Conservation (phyloP, 1,140 invertebrate genomes). For the Leptinotarsa undecemlineata region DNA sequence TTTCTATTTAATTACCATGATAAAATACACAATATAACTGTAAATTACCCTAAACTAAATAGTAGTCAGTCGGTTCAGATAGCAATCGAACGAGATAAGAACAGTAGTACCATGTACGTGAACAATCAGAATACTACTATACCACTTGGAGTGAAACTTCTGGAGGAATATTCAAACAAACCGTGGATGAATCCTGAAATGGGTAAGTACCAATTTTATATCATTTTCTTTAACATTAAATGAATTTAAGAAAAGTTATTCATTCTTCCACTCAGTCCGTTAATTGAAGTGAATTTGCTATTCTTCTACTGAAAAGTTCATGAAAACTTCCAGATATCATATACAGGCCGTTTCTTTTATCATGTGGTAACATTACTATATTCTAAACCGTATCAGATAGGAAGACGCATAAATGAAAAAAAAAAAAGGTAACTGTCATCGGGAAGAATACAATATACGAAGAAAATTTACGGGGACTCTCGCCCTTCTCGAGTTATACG, state of each 20-base stretch:
- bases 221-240: slow-evolving; percentile 1
- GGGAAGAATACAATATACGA: too few relatives aligned
- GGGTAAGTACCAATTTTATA: slow-evolving; percentile 56
- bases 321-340: too few relatives aligned
- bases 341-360: too few relatives aligned
- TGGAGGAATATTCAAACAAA: slow-evolving; percentile 78
- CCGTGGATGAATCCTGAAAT: slow-evolving; percentile 84
- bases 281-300: too few relatives aligned
- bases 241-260: background rate
- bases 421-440: too few relatives aligned
- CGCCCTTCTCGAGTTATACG: too few relatives aligned
- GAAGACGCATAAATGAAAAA: too few relatives aligned
- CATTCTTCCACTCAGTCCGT: too few relatives aligned
- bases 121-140: slow-evolving; percentile 77
- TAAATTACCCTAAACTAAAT: slow-evolving; percentile 73
- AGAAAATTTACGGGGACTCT: too few relatives aligned
- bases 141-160: slow-evolving; percentile 68
- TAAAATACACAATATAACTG: slow-evolving; percentile 77
- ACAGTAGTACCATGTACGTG: slow-evolving; percentile 78
- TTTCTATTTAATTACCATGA: slow-evolving; percentile 83
- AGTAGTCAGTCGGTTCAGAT: slow-evolving; percentile 83
- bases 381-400: too few relatives aligned
- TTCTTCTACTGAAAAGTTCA: too few relatives aligned
- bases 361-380: too few relatives aligned
- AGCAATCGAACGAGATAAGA: slow-evolving; percentile 74